Base-by-base conservation (phyloP, 2,888 invertebrate species). In the Drosophila mayaguana region DNA sequence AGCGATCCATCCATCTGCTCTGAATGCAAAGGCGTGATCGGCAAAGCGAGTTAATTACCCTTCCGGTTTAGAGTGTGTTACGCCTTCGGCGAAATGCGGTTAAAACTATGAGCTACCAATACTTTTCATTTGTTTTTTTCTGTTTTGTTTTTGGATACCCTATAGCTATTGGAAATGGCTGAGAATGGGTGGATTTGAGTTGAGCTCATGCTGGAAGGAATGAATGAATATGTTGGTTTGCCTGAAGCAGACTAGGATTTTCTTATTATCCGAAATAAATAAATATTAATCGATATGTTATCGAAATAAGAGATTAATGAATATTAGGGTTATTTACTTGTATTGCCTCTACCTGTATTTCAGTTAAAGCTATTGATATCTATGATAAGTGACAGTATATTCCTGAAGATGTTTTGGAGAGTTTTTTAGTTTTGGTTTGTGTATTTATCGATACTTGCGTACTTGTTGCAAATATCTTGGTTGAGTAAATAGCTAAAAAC, bases 31-130 rank as follows among this genome's bases (percentile, higher is more conserved):
- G 89, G 91, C 90, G 91, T 90, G 91, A 91, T 91, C 84, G 81
- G 89, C 91, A 90, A 91, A 84, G 88, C 89, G 88, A 91, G 90
- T 91, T 91, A 91, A 91, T 91, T 91, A 91, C 91, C 91, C 91
- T 91, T 91, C 91, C 91, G 91, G 90, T 91, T 81, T 83, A 88
- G 87, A 87, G 89, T 90, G 89, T 83, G 90, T 89, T 87, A 91
- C 91, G 90, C 90, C 90, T 80, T 80, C 73, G 84, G 90, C 88
- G 82, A 89, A 90, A 89, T 88, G 89, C 85, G 87, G 89, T 88
- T 89, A 82, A 88, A 70, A 84, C 84, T 83, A 78, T 87, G 72
- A 75, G 69, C 74, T 72, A 69, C 78, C 68, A 80, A 64, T 80
- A 81, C 72, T 67, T 80, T 81, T 83, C 56, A 68, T 76, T 80